These are phyloP conservation scores for Macaria notata DNA, from an alignment of 2,888 invertebrate genomes.

Conservation along the genomic window DNA sequence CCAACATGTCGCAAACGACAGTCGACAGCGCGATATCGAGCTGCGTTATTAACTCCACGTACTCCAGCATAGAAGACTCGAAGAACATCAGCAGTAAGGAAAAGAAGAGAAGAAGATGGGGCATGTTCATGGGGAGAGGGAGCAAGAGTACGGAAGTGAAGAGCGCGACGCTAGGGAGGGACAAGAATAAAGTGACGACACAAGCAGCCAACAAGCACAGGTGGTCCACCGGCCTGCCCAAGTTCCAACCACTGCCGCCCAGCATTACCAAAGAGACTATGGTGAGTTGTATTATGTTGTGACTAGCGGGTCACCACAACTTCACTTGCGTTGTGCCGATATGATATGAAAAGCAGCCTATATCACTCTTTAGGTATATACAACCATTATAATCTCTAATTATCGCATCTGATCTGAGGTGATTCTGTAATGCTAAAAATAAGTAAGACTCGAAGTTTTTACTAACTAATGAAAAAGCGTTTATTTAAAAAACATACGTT, in stretches of 20 bases:
- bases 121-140: slow-evolving; percentile 85
- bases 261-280: slow-evolving; percentile 91
- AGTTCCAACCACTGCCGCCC: slow-evolving; percentile 87
- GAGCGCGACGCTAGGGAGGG: slow-evolving; percentile 87
- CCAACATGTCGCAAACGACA: slow-evolving; percentile 44
- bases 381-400: too few relatives aligned
- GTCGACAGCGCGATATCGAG: slow-evolving; percentile 54
- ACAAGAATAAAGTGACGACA: slow-evolving; percentile 74
- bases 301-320: too few relatives aligned
- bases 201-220: slow-evolving; percentile 81
- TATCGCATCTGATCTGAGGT: too few relatives aligned
- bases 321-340: too few relatives aligned
- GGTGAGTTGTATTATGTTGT: slow-evolving; percentile 71
- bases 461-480: too few relatives aligned
- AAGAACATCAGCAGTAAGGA: slow-evolving; percentile 73
- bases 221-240: slow-evolving; percentile 88
- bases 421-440: too few relatives aligned
- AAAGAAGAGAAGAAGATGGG: slow-evolving; percentile 86
- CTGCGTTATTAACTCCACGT: slow-evolving; percentile 57
- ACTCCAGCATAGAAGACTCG: slow-evolving; percentile 49
- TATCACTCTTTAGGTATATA: too few relatives aligned
- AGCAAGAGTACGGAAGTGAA: slow-evolving; percentile 82
- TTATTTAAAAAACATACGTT: too few relatives aligned
- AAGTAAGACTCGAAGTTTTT: too few relatives aligned
- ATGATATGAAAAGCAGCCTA: too few relatives aligned